Percentiles rank a stretch among this genome's conserved stretches.
phyloP scores from a whole-genome alignment of 2,888 invertebrate species.

The Troides helena region DNA sequence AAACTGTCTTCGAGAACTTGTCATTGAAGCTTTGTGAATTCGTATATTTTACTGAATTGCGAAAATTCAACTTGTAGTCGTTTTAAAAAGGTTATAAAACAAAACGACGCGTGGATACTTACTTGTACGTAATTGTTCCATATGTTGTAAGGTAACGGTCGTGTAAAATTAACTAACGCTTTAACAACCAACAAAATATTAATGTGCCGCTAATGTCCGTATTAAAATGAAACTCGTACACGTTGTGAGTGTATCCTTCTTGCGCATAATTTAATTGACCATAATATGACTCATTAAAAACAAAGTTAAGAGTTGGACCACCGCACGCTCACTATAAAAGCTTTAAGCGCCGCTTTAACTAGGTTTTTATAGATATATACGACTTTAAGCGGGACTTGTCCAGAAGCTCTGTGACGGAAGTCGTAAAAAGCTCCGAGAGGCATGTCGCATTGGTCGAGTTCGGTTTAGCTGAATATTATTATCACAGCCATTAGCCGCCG shows the following conservation, averaged over 20 bases:
- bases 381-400: constrained; percentile 26
- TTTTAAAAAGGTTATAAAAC: too few relatives aligned
- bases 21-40: too few relatives aligned
- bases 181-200: constrained; percentile 23
- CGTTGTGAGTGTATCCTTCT: constrained; percentile 11
- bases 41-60: too few relatives aligned
- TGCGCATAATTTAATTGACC: constrained; percentile 61
- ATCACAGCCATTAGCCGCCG: constrained; percentile 12
- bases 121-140: neutral
- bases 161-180: constrained; percentile 16
- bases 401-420: constrained; percentile 27
- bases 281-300: constrained; percentile 75
- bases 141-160: constrained; percentile 10
- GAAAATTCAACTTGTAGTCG: too few relatives aligned
- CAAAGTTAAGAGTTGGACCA: constrained; percentile 71
- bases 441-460: constrained; percentile 21
- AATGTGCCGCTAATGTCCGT: constrained; percentile 15
- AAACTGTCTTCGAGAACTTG: too few relatives aligned
- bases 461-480: constrained; percentile 27
- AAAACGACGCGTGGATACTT: too few relatives aligned
- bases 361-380: constrained; percentile 48
- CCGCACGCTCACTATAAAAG: constrained; percentile 65
- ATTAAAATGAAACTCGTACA: constrained; percentile 15
- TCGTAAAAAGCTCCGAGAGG: constrained; percentile 22
- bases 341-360: constrained; percentile 58